These are phyloP conservation scores for Lacerta viridis DNA, from an alignment of 2,797 vertebrate species.

Conservation along the genomic window DNA sequence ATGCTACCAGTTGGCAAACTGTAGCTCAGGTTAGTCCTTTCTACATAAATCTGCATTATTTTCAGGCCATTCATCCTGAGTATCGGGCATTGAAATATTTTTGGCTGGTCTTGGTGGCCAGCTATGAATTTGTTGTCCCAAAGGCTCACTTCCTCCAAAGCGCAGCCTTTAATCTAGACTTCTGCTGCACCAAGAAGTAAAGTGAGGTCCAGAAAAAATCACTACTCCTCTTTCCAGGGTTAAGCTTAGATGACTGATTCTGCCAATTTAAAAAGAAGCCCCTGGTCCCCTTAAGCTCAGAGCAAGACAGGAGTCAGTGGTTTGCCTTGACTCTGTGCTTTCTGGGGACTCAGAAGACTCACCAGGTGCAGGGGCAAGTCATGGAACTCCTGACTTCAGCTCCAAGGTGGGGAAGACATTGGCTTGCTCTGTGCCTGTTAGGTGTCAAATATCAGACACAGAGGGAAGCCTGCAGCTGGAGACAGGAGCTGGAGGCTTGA, in stretches of 20 bases:
- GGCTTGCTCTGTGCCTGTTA: background rate
- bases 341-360: background rate
- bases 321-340: background rate
- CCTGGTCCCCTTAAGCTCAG: background rate
- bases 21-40: constrained; percentile 88
- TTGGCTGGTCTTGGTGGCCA: background rate
- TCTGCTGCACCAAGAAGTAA: background rate
- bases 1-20: constrained; percentile 91
- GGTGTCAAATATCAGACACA: background rate
- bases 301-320: too few relatives aligned
- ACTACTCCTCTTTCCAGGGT: background rate
- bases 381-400: background rate
- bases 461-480: background rate
- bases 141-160: background rate
- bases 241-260: background rate
- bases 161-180: background rate
- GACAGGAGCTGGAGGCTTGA: background rate
- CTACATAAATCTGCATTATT: background rate
- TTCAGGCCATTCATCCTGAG: background rate
- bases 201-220: background rate
- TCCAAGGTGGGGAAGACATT: background rate
- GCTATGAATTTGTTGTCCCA: too few relatives aligned
- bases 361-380: background rate
- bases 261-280: background rate
- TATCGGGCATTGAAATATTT: background rate